Conservation (phyloP, 2,888 invertebrate species). For the Scaptomyza caliginosa region DNA sequence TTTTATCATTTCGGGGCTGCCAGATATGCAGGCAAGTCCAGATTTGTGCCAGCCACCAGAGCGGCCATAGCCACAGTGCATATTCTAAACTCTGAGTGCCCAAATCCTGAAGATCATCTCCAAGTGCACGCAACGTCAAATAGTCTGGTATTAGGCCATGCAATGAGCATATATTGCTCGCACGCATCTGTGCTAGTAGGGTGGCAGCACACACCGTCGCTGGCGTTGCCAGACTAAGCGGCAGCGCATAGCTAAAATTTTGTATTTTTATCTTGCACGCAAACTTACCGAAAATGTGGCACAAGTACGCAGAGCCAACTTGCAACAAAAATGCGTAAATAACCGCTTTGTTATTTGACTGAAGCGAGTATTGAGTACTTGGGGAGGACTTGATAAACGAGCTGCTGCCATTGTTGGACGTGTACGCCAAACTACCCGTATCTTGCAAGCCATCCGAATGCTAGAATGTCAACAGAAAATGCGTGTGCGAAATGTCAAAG, state of each 20-base stretch:
- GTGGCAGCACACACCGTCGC: constrained; percentile 89
- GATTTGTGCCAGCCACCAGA: constrained; percentile 92
- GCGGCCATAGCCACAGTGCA: constrained; percentile 91
- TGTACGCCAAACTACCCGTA: constrained; percentile 33
- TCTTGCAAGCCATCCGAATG: constrained; percentile 26
- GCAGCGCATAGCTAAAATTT: constrained; percentile 93
- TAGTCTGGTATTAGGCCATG: constrained; percentile 90
- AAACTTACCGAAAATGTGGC: constrained; percentile 90
- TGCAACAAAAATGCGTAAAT: constrained; percentile 88
- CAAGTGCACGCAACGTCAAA: constrained; percentile 92
- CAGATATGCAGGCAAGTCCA: constrained; percentile 95
- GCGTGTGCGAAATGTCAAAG: neutral
- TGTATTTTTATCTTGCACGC: constrained; percentile 96
- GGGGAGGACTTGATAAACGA: constrained; percentile 40
- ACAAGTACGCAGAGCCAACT: constrained; percentile 87
- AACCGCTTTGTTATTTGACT: constrained; percentile 74
- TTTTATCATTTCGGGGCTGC: constrained; percentile 91
- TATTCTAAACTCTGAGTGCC: constrained; percentile 86
- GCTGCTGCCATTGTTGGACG: constrained; percentile 41
- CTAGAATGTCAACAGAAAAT: constrained; percentile 34
- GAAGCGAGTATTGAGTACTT: constrained; percentile 53
- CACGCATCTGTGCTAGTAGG: constrained; percentile 87
- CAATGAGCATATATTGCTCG: constrained; percentile 88
- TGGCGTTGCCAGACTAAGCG: constrained; percentile 91
- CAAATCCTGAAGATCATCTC: constrained; percentile 85